Conservation (phyloP, 2,797 vertebrate genomes). For the Bufotes viridis region DNA sequence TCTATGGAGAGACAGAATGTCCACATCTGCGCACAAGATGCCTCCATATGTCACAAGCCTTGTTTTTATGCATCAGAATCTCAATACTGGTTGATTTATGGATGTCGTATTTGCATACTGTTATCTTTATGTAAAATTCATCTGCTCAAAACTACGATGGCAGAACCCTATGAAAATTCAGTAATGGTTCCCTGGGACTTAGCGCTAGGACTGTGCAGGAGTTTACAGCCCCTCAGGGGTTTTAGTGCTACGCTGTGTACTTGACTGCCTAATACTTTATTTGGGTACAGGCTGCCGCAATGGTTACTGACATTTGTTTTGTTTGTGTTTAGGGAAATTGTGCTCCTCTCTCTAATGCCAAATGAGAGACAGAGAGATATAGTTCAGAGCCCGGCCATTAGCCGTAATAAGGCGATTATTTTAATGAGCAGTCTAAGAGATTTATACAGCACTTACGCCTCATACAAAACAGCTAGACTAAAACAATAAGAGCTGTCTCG, state of each 20-base stretch:
- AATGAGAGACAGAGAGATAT: conserved; percentile 44
- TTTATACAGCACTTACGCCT: conserved; percentile 55
- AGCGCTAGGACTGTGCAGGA: background rate
- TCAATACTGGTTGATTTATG: background rate
- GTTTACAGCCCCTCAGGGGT: background rate
- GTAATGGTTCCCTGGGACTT: background rate
- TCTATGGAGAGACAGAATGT: background rate
- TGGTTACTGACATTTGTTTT: conserved; percentile 33
- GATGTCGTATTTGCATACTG: background rate
- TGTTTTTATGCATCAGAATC: background rate
- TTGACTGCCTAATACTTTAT: background rate
- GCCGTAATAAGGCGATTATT: conserved; percentile 60
- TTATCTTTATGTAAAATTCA: conserved; percentile 17
- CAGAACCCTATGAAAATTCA: background rate
- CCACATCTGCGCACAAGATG: background rate
- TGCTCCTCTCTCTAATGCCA: conserved; percentile 36
- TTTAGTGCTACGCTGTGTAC: conserved; percentile 4
- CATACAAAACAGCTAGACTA: conserved; percentile 12
- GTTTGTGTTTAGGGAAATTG: conserved; percentile 29
- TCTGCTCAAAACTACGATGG: background rate
- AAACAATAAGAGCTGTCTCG: conserved; percentile 43
- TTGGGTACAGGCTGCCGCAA: background rate
- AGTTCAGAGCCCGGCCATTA: conserved; percentile 47
- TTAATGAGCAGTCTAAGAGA: conserved; percentile 58
- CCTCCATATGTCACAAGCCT: background rate